Conservation (phyloP, 2,113 vertebrate species). For the Lepus europaeus region DNA sequence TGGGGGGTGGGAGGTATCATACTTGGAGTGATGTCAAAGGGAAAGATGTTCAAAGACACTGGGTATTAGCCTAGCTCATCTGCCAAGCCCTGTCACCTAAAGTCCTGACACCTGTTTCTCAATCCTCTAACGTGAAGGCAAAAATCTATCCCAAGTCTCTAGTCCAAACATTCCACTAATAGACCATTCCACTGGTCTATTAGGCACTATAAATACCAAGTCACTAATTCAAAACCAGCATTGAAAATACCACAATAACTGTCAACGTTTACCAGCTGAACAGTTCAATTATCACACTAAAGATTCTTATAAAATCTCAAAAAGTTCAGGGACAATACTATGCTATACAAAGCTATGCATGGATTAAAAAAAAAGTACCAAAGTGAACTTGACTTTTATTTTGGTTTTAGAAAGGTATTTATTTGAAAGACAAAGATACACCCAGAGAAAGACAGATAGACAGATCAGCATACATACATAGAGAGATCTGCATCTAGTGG, state of each 20-base stretch:
- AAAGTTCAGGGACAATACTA: no score
- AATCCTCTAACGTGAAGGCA: not conserved
- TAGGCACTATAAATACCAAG: not conserved
- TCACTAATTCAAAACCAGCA: not conserved
- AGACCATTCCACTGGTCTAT: not conserved
- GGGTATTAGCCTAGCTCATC: not conserved
- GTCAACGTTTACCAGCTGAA: not conserved
- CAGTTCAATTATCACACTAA: not conserved
- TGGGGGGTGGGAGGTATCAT: not conserved
- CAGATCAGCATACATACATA: no score
- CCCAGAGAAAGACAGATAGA: no score
- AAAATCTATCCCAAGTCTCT: not conserved
- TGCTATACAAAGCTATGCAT: no score
- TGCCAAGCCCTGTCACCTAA: not conserved
- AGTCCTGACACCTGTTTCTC: not conserved
- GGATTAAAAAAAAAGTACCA: not conserved
- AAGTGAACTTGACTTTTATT: no score
- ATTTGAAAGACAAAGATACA: no score
- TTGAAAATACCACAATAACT: not conserved
- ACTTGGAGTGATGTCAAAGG: not conserved
- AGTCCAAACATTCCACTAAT: not conserved
- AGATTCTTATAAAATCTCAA: conserved; percentile 36
- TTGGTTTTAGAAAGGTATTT: no score
- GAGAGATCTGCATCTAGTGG: no score
- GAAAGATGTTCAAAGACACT: not conserved